Evolutionary conservation across 2,113 vertebrate genomes (phyloP), one percentile per base, ranked within the genome.

Genomic region (Nycticorax nycticorax): DNA sequence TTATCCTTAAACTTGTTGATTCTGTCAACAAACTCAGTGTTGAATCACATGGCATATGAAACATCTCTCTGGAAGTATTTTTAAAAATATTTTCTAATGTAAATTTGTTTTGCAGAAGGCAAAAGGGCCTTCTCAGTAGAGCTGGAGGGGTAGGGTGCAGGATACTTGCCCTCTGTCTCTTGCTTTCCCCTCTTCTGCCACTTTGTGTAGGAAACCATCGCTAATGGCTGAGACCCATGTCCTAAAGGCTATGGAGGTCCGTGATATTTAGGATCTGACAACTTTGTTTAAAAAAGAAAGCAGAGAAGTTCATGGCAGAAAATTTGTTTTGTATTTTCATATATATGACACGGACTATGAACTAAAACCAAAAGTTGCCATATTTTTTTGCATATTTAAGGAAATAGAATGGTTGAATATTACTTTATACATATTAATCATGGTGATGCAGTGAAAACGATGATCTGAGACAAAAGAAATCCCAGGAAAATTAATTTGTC

Each of bases 1-100:
- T 79, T n/a, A 30, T 28, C 41, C 55, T 67, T 53, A 55, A 74
- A 60, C 14, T 27, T 35, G 16, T 56, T 75, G 26, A 24, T 72
- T 73, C 27, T 75, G 0, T 7, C 39, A 23, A 23, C 24, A 76
- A 64, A 21, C 5, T 60, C 26, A 7, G 0, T 18, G 48, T 9
- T 76, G 37, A 37, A 13, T 63, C 52, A 10, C 8, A 7, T 4
- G 4, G 7, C 12, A 9, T 57, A 72, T 0, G 0, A 62, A 62
- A 45, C 1, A 2, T 4, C 20, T 62, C 21, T 35, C 12, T 32
- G 17, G 30, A 85, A 41, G 3, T 7, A 20, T 52, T 77, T 57
- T 55, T 14, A 37, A 37, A 37, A 37, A 37, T 37, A n/a, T n/a
- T n/a, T 89, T 87, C 39, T 8, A 27, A 43, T 30, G 21, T 26